A percentile compares a stretch with the other conserved stretches of the same genome.
These are phyloP conservation scores for Pipa parva DNA, from an alignment of 2,113 vertebrate species.

Conservation along the genomic window DNA sequence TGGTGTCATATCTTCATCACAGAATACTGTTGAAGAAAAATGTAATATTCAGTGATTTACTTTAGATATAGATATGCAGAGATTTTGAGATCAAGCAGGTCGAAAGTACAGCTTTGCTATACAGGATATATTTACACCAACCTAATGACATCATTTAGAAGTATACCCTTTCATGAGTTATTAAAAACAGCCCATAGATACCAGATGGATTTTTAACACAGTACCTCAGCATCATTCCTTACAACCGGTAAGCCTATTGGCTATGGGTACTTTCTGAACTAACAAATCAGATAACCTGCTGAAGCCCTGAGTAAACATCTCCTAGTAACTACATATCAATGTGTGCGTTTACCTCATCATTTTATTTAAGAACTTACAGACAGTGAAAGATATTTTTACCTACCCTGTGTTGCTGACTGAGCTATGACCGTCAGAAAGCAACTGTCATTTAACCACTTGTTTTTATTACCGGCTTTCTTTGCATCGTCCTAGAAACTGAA, in stretches of 20 bases:
- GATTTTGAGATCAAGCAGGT: constrained; percentile 29
- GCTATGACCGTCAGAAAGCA: constrained; percentile 59
- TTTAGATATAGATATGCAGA: constrained; percentile 4
- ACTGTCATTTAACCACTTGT: constrained; percentile 63
- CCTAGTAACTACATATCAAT: constrained; percentile 75
- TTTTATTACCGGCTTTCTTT: neutral
- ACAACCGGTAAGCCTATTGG: constrained; percentile 53
- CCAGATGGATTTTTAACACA: constrained; percentile 61
- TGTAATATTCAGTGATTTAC: neutral
- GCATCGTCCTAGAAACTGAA: neutral
- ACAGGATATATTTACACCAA: constrained; percentile 85
- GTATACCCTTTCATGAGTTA: constrained; percentile 78
- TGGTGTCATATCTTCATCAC: no score
- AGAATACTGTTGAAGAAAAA: neutral
- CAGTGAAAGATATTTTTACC: constrained; percentile 83
- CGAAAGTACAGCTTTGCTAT: constrained; percentile 64
- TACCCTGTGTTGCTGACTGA: constrained; percentile 46
- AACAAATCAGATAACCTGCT: constrained; percentile 69
- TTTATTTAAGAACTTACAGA: constrained; percentile 93
- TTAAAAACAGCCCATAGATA: constrained; percentile 64
- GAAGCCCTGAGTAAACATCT: constrained; percentile 49
- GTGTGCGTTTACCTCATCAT: constrained; percentile 90
- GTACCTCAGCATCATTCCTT: constrained; percentile 75
- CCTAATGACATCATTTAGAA: constrained; percentile 77
- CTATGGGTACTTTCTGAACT: constrained; percentile 21